A percentile compares a stretch with the other conserved stretches of the same genome.
Conservation (phyloP, 2,797 vertebrate species). For the Ciconia nigra region DNA sequence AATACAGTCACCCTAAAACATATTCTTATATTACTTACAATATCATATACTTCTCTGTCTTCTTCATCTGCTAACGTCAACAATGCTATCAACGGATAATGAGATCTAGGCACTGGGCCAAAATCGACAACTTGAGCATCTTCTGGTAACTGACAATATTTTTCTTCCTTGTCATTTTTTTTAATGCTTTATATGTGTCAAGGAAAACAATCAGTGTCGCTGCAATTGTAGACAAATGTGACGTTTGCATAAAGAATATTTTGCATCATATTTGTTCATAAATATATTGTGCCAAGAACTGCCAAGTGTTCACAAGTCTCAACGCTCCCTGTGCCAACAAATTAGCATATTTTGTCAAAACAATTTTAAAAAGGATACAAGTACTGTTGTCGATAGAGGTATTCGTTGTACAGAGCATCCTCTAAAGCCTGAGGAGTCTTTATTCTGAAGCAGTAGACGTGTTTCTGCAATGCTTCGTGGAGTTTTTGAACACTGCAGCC, state of each 20-base stretch:
- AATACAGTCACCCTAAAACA: neutral
- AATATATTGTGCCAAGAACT: neutral
- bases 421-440: constrained; percentile 80
- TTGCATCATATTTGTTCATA: neutral
- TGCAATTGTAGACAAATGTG: neutral
- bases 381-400: constrained; percentile 80
- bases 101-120: constrained; percentile 84
- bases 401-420: constrained; percentile 79
- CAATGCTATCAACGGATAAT: constrained; percentile 87
- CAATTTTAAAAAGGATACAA: constrained; percentile 83
- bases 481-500: constrained; percentile 87
- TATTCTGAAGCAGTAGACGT: constrained; percentile 77
- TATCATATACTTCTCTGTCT: constrained; percentile 82
- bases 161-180: constrained; percentile 76
- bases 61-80: constrained; percentile 84
- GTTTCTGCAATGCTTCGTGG: constrained; percentile 82
- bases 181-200: constrained; percentile 78
- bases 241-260: neutral
- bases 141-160: constrained; percentile 79
- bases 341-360: constrained; percentile 9
- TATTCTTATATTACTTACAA: constrained; percentile 80
- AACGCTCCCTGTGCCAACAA: neutral
- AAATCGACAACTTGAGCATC: constrained; percentile 82
- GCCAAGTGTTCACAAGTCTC: neutral
- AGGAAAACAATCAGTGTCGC: constrained; percentile 59